Conservation (phyloP, 2,797 vertebrate species). For the Poliocrania exsul region DNA sequence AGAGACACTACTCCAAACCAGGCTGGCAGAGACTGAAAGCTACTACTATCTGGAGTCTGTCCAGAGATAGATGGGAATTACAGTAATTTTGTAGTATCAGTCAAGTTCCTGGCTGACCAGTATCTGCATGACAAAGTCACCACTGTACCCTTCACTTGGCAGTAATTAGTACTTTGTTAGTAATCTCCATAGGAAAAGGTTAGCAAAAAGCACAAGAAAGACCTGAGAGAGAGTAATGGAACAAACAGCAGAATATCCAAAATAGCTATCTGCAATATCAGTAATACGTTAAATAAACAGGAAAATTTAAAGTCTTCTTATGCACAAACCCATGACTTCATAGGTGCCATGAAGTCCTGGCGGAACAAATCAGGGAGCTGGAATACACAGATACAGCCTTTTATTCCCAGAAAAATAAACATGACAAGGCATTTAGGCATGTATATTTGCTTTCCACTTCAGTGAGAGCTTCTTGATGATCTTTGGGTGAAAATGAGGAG, state of each 20-base stretch:
- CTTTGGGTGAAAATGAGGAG: neutral
- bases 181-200: neutral
- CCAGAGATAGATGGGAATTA: constrained; percentile 52
- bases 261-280: neutral
- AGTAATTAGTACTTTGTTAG: constrained; percentile 29
- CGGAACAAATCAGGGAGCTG: neutral
- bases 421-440: neutral
- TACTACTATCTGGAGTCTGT: constrained; percentile 21
- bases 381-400: neutral
- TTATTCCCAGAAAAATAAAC: neutral
- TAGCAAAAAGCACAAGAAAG: neutral
- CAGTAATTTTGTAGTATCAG: constrained; percentile 27
- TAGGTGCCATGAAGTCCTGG: neutral
- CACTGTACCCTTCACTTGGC: constrained; percentile 10
- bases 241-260: neutral
- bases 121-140: constrained; percentile 44
- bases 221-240: neutral
- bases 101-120: constrained; percentile 43
- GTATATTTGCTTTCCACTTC: neutral
- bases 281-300: neutral
- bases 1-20: constrained; percentile 32
- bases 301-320: neutral
- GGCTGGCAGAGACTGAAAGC: constrained; percentile 46
- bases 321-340: neutral
- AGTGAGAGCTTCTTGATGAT: neutral